Evolutionary conservation across 1,140 invertebrate species (phyloP), one percentile per base, ranked within the genome.

Genomic region (Lepidurus packardi): DNA sequence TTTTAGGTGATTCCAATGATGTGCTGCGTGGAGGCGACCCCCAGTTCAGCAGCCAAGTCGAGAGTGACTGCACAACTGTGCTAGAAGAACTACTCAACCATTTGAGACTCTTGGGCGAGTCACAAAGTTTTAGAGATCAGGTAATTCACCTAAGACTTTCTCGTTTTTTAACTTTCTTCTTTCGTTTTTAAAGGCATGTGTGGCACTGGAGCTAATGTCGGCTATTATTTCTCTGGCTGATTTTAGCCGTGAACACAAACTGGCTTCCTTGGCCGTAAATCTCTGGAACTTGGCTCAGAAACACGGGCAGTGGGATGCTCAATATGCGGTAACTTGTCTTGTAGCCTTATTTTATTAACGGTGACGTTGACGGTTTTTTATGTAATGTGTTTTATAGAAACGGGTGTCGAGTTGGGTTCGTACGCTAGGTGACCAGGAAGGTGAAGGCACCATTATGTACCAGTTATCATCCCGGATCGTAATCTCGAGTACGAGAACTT

Each of bases 1-100:
- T 88, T 87, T 80, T 85, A 94, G 94, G 98, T 76, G 92, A 97
- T 83, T 95, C 95, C 1, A 98, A 98, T 85, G 95, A 98, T 84
- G 88, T 90, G 75, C 85, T 98, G n/a, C 98, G 98, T 85, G 95
- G 95, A 1, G 90, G 90, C 65, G 94, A 97, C 86, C 88, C 90
- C 42, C 93, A 95, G 85, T 98, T 95, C 85, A 86, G 96, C 11
- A 84, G 84, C 5, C 93, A 95, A 86, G 87, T 96, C 0, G 91
- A 95, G 81, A 90, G 90, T 82, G 90, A 96, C 81, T 91, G 91
- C 77, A 88, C 89, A 0, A 90, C 92, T 78, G 85, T 97, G 74
- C 85, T 96, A 10, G 90, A 92, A 81, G 91, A 94, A 85, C 87
- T 96, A 75, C 84, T 97, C 6, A 84, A 86, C 41, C 89, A 93